These are phyloP conservation scores for Pycnomerus fuliginosus DNA, from an alignment of 2,888 invertebrate genomes.

Conservation along the genomic window DNA sequence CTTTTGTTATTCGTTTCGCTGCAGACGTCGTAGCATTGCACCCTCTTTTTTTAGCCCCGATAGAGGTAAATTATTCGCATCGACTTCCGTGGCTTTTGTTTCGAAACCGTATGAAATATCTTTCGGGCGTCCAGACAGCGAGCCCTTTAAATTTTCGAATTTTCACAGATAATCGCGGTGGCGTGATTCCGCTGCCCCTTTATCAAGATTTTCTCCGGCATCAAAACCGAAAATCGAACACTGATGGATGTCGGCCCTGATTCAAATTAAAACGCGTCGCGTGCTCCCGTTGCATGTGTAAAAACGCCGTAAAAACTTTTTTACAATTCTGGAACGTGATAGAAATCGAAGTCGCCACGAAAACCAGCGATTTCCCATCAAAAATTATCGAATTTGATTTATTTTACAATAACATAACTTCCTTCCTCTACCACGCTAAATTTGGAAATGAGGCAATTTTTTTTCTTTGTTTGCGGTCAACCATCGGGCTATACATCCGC, in stretches of 20 bases:
- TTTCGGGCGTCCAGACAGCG: slow-evolving; percentile 16
- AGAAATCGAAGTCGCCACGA: slow-evolving; percentile 47
- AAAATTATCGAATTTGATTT: slow-evolving; percentile 1
- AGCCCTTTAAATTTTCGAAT: slow-evolving; percentile 16
- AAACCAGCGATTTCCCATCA: slow-evolving; percentile 39
- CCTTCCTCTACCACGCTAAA: slow-evolving; percentile 23
- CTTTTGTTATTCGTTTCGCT: slow-evolving; percentile 22
- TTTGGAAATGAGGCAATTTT: slow-evolving; percentile 30
- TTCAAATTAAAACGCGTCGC: slow-evolving; percentile 36
- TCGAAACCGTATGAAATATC: slow-evolving; percentile 24
- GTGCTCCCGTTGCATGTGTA: slow-evolving; percentile 49
- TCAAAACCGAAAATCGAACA: slow-evolving; percentile 5
- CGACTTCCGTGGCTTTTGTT: slow-evolving; percentile 29
- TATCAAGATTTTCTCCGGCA: slow-evolving; percentile 13
- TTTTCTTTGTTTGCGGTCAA: slow-evolving; percentile 30
- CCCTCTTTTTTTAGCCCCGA: slow-evolving; percentile 27
- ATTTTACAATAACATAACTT: slow-evolving; percentile 15
- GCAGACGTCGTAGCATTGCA: slow-evolving; percentile 26
- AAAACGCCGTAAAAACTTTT: slow-evolving; percentile 50
- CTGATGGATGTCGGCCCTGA: slow-evolving; percentile 21
- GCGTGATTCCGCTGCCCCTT: slow-evolving; percentile 14
- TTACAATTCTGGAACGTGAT: slow-evolving; percentile 45
- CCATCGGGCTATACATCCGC: slow-evolving; percentile 24
- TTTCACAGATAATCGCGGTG: slow-evolving; percentile 14
- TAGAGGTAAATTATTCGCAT: slow-evolving; percentile 33